Evolutionary conservation across 2,888 invertebrate species (phyloP).

Genomic region (Ecdyonurus torrentis): DNA sequence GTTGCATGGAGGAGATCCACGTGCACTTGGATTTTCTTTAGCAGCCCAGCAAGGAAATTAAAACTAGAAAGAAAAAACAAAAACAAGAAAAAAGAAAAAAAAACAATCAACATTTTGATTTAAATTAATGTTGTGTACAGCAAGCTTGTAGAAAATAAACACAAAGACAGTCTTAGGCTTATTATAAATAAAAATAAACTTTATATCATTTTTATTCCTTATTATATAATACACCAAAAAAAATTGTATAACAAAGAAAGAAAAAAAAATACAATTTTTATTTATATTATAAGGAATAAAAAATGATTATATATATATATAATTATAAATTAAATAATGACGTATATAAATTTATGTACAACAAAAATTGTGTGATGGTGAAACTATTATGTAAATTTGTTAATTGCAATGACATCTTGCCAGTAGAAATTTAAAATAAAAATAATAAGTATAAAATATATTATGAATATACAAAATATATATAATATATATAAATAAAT

Average conservation of each 20-base stretch:
- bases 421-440: not conserved
- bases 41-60: constrained; percentile 19
- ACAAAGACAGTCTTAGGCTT: not conserved
- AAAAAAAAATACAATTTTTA: not conserved
- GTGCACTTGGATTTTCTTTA: constrained; percentile 60
- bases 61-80: not conserved
- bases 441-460: not conserved
- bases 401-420: not conserved
- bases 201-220: not conserved
- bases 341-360: too few species aligned
- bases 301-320: not conserved
- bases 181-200: too few species aligned
- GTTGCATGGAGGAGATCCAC: constrained; percentile 54
- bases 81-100: not conserved
- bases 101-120: too few species aligned
- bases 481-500: not conserved
- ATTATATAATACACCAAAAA: not conserved
- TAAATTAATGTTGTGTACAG: too few species aligned
- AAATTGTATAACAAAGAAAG: not conserved
- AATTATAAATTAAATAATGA: not conserved
- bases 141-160: not conserved
- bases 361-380: not conserved
- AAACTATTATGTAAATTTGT: not conserved
- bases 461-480: not conserved
- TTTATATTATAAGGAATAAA: not conserved